Evolutionary conservation across 2,888 invertebrate genomes (phyloP).

Genomic region (Leptopterna dolabrata): DNA sequence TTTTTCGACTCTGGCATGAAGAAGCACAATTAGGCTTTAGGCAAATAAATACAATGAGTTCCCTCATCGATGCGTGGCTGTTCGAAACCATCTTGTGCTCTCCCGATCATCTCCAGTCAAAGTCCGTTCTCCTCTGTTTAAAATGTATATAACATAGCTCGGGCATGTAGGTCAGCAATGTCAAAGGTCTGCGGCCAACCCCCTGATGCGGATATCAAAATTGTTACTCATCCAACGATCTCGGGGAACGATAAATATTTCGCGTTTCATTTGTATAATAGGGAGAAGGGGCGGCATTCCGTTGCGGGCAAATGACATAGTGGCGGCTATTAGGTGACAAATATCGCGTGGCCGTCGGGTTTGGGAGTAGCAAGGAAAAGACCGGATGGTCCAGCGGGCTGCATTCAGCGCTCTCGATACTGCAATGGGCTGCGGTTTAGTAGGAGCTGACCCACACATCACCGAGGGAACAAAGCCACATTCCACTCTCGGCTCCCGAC

Average conservation of each 20-base stretch:
- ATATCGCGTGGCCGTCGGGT: slow-evolving; percentile 9
- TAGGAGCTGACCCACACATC: slow-evolving; percentile 29
- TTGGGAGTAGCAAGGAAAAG: neutral
- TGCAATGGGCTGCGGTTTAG: slow-evolving; percentile 39
- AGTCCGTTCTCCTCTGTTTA: no score
- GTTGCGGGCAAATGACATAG: slow-evolving; percentile 44
- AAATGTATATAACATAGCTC: no score
- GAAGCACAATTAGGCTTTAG: no score
- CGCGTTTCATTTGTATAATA: neutral
- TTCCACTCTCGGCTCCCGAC: neutral
- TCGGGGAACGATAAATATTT: neutral
- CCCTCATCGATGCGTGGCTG: no score
- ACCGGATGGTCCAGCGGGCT: neutral
- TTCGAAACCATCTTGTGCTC: no score
- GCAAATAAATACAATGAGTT: no score
- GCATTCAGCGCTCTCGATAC: slow-evolving; percentile 40
- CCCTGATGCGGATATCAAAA: neutral
- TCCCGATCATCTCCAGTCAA: no score
- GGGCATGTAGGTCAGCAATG: no score
- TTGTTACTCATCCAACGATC: neutral
- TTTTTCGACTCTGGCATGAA: no score
- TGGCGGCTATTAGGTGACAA: slow-evolving; percentile 46
- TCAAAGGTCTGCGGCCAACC: neutral
- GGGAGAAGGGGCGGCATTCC: neutral
- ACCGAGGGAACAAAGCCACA: slow-evolving; percentile 37